A percentile compares a stretch with the other conserved stretches of the same genome.
phyloP scores from a whole-genome alignment of 2,888 invertebrate species.

The Psylliodes chrysocephalus region DNA sequence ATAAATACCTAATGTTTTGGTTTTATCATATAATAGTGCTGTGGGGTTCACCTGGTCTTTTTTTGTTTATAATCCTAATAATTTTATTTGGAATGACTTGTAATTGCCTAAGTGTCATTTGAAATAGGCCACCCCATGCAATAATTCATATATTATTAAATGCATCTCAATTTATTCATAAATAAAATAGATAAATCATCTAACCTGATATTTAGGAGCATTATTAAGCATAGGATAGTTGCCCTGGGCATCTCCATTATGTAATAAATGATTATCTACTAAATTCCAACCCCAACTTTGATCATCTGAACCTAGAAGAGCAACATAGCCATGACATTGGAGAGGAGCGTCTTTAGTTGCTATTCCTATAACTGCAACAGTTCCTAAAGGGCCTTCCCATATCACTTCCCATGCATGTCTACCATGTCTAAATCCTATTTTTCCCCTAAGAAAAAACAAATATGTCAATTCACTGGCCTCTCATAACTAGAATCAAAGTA shows the following conservation, averaged over 20 bases:
- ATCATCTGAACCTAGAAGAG: conserved; percentile 93
- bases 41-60: too few relatives aligned
- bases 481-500: too few relatives aligned
- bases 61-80: too few relatives aligned
- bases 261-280: conserved; percentile 95
- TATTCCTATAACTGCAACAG: conserved; percentile 96
- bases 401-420: conserved; percentile 98
- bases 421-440: conserved; percentile 77
- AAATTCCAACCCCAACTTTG: conserved; percentile 99
- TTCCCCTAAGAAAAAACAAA: conserved; percentile 20
- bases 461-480: too few relatives aligned
- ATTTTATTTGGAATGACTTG: too few relatives aligned
- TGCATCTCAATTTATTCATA: too few relatives aligned
- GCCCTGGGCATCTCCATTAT: conserved; percentile 95
- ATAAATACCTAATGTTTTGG: too few relatives aligned
- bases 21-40: too few relatives aligned
- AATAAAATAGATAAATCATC: neutral
- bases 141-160: too few relatives aligned
- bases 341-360: conserved; percentile 94
- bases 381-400: conserved; percentile 98
- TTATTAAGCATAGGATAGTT: conserved; percentile 94
- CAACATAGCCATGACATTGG: conserved; percentile 95
- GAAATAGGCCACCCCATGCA: too few relatives aligned
- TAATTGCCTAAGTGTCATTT: too few relatives aligned
- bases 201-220: conserved; percentile 96